Base-by-base conservation (phyloP, 2,113 vertebrate genomes). In the Chascanopsetta lugubris region DNA sequence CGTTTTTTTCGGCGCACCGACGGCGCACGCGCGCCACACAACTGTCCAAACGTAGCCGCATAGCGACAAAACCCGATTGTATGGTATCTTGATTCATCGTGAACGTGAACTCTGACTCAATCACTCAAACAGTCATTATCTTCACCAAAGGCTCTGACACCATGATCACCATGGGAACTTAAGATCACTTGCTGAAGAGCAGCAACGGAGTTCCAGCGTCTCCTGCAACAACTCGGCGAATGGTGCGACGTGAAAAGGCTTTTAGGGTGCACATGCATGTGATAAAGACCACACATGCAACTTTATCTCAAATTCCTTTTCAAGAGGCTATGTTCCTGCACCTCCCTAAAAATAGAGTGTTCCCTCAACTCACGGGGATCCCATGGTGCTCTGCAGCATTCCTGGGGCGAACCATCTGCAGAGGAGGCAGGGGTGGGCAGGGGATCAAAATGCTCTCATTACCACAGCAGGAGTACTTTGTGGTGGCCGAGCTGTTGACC, bases 281-380 rank as follows among this genome's bases (percentile, higher is more conserved):
- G 15, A 48, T 27, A 46, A 42, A 24, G 56, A 54, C 69, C 53
- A 72, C 51, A 58, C n/a, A 47, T 36, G 42, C 25, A 30, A 67
- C 75, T 72, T 8, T 59, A 75, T 85, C 63, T 75, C 54, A 54
- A 27, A 86, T 77, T 51, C 79, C 64, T 69, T 79, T 72, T 69
- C 56, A 59, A 60, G 77, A 47, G 43, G 51, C 64, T 40, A 8
- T 25, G 65, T 58, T 63, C 43, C 34, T 6, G 68, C 56, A 48
- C 58, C 61, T 54, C 30, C 86, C 90, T 89, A 85, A n/a, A 90
- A 88, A 91, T 92, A 92, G 85, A 60, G 54, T 8, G 25, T 67
- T 63, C 68, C 69, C 61, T 82, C 48, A 77, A 77, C 79, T 69
- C 72, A 27, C 6, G 48, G 79, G 76, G 71, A 82, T 82, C 77